A percentile compares a stretch with the other conserved stretches of the same genome.
These are phyloP conservation scores for Drosophila demipolita DNA, from an alignment of 2,888 invertebrate species.

Conservation along the genomic window DNA sequence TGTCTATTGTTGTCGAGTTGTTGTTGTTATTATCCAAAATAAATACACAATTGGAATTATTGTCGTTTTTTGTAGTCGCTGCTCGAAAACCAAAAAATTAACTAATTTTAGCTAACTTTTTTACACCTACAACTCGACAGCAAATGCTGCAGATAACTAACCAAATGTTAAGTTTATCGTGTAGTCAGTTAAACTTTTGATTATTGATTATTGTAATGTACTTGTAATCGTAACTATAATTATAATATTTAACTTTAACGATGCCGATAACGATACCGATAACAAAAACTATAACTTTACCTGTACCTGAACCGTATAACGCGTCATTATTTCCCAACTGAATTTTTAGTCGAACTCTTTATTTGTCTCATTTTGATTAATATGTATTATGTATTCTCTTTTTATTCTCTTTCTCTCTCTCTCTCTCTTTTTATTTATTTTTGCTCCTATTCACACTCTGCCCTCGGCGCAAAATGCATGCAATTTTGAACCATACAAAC, in stretches of 20 bases:
- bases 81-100: constrained; percentile 27
- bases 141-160: constrained; percentile 43
- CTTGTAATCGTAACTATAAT: constrained; percentile 34
- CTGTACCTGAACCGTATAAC: constrained; percentile 61
- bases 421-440: constrained; percentile 49
- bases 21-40: constrained; percentile 35
- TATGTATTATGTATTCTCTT: constrained; percentile 68
- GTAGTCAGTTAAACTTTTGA: constrained; percentile 38
- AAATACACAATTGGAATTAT: constrained; percentile 56
- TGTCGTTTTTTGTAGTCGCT: constrained; percentile 57
- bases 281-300: constrained; percentile 49
- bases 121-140: constrained; percentile 67
- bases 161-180: constrained; percentile 46
- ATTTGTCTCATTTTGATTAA: constrained; percentile 64
- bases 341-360: constrained; percentile 48
- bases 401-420: constrained; percentile 49
- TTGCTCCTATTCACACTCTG: constrained; percentile 71
- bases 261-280: constrained; percentile 36
- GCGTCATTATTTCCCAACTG: constrained; percentile 62
- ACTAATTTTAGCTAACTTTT: constrained; percentile 36
- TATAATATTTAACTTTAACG: constrained; percentile 39
- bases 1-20: constrained; percentile 72
- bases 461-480: constrained; percentile 74
- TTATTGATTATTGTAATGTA: constrained; percentile 28
- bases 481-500: constrained; percentile 49